Percentiles rank a stretch among this genome's conserved stretches.
Conservation (phyloP, 1,140 invertebrate genomes). For the Drosophila watanabei region DNA sequence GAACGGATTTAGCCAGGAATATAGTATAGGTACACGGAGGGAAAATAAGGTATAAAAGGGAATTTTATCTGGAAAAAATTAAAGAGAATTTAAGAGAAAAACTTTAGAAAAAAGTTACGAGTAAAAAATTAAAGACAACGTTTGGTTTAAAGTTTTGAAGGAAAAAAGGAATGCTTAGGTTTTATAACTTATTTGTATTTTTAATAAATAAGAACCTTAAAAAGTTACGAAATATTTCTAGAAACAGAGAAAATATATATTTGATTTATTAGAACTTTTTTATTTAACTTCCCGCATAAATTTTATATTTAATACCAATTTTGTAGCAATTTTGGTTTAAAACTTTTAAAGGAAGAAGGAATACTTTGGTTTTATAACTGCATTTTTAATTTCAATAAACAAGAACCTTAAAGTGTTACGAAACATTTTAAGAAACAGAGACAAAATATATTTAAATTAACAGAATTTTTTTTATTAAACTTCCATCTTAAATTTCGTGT, state of each 20-base stretch:
- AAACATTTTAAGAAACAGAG: too few relatives aligned
- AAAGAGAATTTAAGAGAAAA: too few relatives aligned
- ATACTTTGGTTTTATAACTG: neutral
- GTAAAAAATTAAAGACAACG: too few relatives aligned
- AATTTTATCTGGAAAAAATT: neutral
- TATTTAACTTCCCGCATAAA: neutral
- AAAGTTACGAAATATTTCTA: too few relatives aligned
- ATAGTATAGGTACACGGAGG: neutral
- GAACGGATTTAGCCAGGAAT: conserved; percentile 44
- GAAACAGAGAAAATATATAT: neutral
- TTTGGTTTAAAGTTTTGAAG: too few relatives aligned
- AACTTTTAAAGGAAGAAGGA: too few relatives aligned
- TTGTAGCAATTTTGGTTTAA: neutral
- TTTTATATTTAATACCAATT: neutral
- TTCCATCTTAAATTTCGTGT: accelerated
- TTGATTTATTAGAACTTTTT: neutral
- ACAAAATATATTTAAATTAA: neutral
- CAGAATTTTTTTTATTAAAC: neutral
- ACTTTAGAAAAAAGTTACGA: too few relatives aligned
- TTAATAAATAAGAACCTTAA: neutral
- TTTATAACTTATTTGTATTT: neutral
- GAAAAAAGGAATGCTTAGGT: too few relatives aligned
- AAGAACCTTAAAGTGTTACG: neutral
- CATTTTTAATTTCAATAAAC: neutral
- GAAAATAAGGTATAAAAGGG: neutral